Conservation (phyloP, 2,113 vertebrate species). For the Sinocyclocheilus rhinocerous region DNA sequence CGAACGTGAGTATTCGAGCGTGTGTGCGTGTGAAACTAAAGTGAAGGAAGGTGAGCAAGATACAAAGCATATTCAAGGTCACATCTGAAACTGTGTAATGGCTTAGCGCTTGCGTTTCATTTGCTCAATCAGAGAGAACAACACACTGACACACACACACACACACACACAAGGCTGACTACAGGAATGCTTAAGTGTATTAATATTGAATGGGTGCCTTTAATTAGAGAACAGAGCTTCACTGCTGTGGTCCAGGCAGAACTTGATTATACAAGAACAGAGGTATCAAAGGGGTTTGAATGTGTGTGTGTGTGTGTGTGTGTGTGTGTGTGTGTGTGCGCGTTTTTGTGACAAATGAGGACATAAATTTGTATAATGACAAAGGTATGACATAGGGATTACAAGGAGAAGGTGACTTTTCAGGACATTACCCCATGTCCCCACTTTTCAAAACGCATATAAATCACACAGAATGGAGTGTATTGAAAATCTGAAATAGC, state of each 20-base stretch:
- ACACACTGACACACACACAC: not conserved
- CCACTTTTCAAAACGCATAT: too few species aligned
- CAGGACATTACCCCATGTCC: too few species aligned
- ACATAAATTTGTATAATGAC: too few species aligned
- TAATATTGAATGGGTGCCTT: slow-evolving; percentile 32
- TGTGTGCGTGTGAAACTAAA: not conserved
- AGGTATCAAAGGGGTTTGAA: slow-evolving; percentile 11
- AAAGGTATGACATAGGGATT: too few species aligned
- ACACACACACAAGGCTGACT: slow-evolving; percentile 24
- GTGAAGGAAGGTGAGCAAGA: not conserved
- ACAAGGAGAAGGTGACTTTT: too few species aligned
- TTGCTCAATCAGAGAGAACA: slow-evolving; percentile 36
- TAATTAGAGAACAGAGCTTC: slow-evolving; percentile 40
- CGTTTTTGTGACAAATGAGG: too few species aligned
- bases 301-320: not conserved
- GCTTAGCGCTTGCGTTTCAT: slow-evolving; percentile 7
- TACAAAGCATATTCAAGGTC: slow-evolving; percentile 27
- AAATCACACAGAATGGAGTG: too few species aligned
- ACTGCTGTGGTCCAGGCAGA: not conserved
- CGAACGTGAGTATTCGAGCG: not conserved
- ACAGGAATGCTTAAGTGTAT: slow-evolving; percentile 39
- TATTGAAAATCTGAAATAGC: too few species aligned
- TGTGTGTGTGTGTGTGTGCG: not conserved
- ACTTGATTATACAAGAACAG: slow-evolving; percentile 39
- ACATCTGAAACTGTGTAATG: slow-evolving; percentile 33